A percentile compares a stretch with the other conserved stretches of the same genome.
phyloP scores from a whole-genome alignment of 2,888 invertebrate species.

The Cantharis nigra region DNA sequence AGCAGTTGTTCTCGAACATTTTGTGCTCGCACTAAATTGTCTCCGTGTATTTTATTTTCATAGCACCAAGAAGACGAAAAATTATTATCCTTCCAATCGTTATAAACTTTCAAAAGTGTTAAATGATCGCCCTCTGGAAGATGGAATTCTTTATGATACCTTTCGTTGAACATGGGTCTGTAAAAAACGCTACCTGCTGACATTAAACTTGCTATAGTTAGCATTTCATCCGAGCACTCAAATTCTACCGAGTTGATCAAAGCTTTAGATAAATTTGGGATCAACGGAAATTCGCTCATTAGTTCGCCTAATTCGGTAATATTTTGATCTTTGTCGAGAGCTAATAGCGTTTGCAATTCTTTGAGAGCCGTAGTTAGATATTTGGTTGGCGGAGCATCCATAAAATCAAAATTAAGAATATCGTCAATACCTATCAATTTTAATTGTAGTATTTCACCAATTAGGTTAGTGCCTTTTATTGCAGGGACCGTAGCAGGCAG shows the following conservation, averaged over 20 bases:
- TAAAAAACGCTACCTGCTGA: conserved; percentile 99
- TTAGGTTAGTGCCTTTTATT: conserved; percentile 97
- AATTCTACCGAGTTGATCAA: conserved; percentile 98
- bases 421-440: conserved; percentile 99
- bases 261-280: conserved; percentile 97
- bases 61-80: conserved; percentile 99
- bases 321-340: conserved; percentile 92
- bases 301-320: conserved; percentile 79
- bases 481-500: conserved; percentile 97
- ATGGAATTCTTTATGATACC: conserved; percentile 79
- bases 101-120: conserved; percentile 78
- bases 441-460: conserved; percentile 91
- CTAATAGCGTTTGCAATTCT: conserved; percentile 94
- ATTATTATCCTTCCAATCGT: conserved; percentile 99
- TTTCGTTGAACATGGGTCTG: conserved; percentile 85
- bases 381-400: conserved; percentile 99
- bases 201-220: conserved; percentile 98
- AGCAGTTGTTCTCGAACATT: conserved; percentile 85
- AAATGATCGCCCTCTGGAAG: conserved; percentile 96
- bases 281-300: conserved; percentile 99
- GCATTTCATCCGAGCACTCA: conserved; percentile 96
- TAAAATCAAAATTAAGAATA: conserved; percentile 97
- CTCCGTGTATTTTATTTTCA: conserved; percentile 99
- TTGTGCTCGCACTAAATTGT: conserved; percentile 77
- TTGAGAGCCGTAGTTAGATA: conserved; percentile 97